A percentile compares a stretch with the other conserved stretches of the same genome.
phyloP scores from a whole-genome alignment of 2,888 invertebrate genomes.

The Salpingus planirostris region DNA sequence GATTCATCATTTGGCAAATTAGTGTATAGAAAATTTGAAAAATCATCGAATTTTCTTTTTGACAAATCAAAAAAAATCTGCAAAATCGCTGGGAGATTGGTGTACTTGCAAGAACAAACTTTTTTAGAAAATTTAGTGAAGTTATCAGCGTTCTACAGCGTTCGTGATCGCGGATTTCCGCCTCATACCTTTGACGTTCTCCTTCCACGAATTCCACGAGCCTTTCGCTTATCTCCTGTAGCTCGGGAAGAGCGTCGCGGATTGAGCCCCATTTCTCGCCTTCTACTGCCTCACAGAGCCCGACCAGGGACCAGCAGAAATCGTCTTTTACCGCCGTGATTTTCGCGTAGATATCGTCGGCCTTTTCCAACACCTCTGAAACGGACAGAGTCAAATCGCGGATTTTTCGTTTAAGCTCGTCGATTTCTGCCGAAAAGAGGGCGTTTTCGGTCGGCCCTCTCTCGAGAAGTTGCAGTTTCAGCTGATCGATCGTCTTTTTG shows the following conservation, averaged over 20 bases:
- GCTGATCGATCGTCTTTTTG: conserved; percentile 62
- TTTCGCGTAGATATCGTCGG: conserved; percentile 56
- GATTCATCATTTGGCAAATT: not conserved
- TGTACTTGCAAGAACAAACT: too few relatives aligned
- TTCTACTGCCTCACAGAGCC: conserved; percentile 44
- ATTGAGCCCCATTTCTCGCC: conserved; percentile 28
- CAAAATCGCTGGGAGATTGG: too few relatives aligned
- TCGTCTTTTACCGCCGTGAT: conserved; percentile 51
- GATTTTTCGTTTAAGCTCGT: conserved; percentile 51
- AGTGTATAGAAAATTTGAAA: too few relatives aligned
- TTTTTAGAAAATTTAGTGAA: conserved; percentile 3
- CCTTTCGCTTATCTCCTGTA: conserved; percentile 43
- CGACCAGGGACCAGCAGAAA: conserved; percentile 50
- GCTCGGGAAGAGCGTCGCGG: conserved; percentile 42
- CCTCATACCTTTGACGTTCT: conserved; percentile 48
- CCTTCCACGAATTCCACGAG: conserved; percentile 47
- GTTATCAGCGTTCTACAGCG: not conserved
- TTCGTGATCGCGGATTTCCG: conserved; percentile 40
- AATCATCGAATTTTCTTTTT: too few relatives aligned
- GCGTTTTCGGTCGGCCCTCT: too few relatives aligned
- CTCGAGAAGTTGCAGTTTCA: conserved; percentile 53
- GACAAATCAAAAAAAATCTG: too few relatives aligned
- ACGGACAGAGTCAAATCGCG: conserved; percentile 57
- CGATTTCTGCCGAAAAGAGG: too few relatives aligned
- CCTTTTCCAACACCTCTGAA: conserved; percentile 53